Base-by-base conservation (phyloP, 2,888 invertebrate species). In the Melipona beecheii region DNA sequence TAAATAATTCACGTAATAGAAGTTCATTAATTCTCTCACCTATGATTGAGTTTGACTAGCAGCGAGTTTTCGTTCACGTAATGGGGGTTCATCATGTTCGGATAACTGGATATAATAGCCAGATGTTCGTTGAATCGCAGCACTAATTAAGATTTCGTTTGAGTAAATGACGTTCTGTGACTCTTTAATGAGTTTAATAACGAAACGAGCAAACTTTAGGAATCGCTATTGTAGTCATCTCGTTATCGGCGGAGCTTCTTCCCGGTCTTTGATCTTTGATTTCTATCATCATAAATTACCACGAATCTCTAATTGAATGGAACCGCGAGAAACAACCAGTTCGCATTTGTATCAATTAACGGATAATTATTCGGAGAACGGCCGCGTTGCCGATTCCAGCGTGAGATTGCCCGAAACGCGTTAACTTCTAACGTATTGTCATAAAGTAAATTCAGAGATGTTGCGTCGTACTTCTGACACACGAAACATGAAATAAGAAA, bases 281-380 rank as follows among this genome's bases (percentile, higher is more conserved):
- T 24, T 27, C 9, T 21, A 50, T 31, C 50, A 21, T 4, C 31
- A n/a, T 21, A 43, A 73, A n/a, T 52, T 21, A 54, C 9, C n/a
- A 17, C 0, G 31, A 54, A n/a, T 31, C 36, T 65, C 62, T 24
- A 78, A 79, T 60, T 60, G 72, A 54, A 68, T n/a, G 13, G 43
- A 52, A 81, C 15, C 66, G 21, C n/a, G 27, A 24, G n/a, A 49
- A 24, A 43, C 49, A 24, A 19, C 66, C 49, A 24, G 79, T 80
- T 70, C 65, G 43, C 78, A 66, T 58, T 66, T 60, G 72, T 66
- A 65, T 52, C 60, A 79, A 79, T 81, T 79, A 81, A 80, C 58
- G 19, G 50, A 36, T 72, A 64, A 81, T 71, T 73, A 68, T 56
- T 21, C 36, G 15, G 54, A 43, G 17, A 60, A 56, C 50, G 24